Base-by-base conservation (phyloP, 2,113 vertebrate species). In the Tyto alba region DNA sequence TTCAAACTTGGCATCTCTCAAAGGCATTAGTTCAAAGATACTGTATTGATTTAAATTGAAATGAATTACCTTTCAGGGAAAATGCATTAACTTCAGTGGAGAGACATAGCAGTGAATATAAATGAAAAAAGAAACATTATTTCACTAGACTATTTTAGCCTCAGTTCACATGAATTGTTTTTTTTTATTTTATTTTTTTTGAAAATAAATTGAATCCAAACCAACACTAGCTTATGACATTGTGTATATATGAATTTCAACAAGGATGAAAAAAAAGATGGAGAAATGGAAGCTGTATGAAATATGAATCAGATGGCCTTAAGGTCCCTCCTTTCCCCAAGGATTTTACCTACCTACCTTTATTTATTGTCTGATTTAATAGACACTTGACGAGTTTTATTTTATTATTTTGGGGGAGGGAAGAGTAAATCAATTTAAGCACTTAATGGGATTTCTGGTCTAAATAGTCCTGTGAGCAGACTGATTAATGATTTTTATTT, bases 271-370 rank as follows among this genome's bases (percentile, higher is more conserved):
- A 92, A 89, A 94, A 94, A 91, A 71, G 7, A 64, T n/a, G 20
- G 63, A 89, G 89, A 96, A 96, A 92, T 89, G 56, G 81, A 88
- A 83, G 59, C 59, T 9, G 34, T 81, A 96, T 96, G 94, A 97
- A 97, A 97, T 97, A 97, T 97, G 94, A 97, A 97, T 95, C 93
- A 97, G 79, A 94, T 88, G 77, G 93, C 97, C 95, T 95, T 95
- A 96, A 96, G 95, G 85, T 96, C 68, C 68, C 38, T 82, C 34
- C 45, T 88, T 93, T 95, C 96, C 93, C 96, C 71, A 84, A 91
- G 92, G 93, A 96, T 95, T 97, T 96, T 95, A 83, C 93, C 38
- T 89, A 92, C 86, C 81, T 96, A 68, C 59, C 34, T 91, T 94
- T 97, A 97, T 97, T 97, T 97, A 97, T 96, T 96, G 69, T 95